Conservation (phyloP, 2,797 vertebrate genomes). For the Characodon lateralis region DNA sequence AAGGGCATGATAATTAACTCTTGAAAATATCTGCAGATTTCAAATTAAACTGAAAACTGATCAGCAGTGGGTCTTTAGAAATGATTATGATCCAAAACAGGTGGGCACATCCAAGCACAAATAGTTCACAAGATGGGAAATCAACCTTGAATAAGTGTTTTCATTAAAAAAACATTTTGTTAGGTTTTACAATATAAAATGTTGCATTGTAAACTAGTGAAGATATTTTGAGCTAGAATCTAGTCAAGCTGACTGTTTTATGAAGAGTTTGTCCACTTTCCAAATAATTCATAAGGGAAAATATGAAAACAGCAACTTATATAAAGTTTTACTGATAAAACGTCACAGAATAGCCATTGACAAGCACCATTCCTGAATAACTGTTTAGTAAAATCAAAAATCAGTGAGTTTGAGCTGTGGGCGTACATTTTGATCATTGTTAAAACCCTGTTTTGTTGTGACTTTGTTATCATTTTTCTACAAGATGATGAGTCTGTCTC, state of each 20-base stretch:
- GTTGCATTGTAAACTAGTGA: not conserved
- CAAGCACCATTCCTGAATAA: not conserved
- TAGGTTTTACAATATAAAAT: not conserved
- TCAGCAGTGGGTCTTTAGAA: too few species aligned
- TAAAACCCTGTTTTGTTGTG: too few species aligned
- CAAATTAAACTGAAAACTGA: too few species aligned
- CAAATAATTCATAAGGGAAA: not conserved
- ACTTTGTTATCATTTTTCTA: not conserved
- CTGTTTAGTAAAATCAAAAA: not conserved
- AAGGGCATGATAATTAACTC: too few species aligned
- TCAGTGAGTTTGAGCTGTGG: too few species aligned
- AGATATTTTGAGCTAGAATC: not conserved
- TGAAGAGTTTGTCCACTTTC: not conserved
- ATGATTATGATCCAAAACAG: too few species aligned
- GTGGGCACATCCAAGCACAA: too few species aligned
- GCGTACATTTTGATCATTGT: not conserved
- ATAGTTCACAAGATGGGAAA: too few species aligned
- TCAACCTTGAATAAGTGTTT: too few species aligned
- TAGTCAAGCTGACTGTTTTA: not conserved
- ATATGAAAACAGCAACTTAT: not conserved
- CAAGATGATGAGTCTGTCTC: slow-evolving; percentile 7
- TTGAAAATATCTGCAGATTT: too few species aligned
- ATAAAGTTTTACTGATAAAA: not conserved
- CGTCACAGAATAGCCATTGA: not conserved
- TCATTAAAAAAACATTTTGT: too few species aligned